Base-by-base conservation (phyloP, 2,888 invertebrate species). In the Chironomus riparius region DNA sequence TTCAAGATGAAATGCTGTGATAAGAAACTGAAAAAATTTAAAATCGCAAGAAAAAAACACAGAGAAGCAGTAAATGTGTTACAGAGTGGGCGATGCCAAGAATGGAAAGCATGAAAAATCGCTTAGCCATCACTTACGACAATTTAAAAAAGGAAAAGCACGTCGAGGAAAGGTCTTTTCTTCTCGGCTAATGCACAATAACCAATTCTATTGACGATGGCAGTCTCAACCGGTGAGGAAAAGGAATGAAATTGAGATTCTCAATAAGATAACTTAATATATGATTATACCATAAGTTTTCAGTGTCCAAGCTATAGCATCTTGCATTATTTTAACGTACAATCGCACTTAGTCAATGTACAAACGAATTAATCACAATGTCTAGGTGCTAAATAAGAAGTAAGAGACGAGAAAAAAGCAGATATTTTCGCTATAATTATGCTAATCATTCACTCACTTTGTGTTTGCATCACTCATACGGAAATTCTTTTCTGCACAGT, bases 261-360 rank as follows among this genome's bases (percentile, higher is more conserved):
- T 65, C 12, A 65, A 65, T 24, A 24, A 65, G 65, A 65, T 65
- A 65, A 65, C 65, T 65, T 24, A 65, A 65, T 65, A 65, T 65
- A 24, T 24, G 24, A 24, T 65, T 65, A 65, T 22, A 24, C 15
- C 56, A 15, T n/a, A n/a, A 65, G 21, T 24, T 21, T 24, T 62
- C 15, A n/a, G 15, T 56, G 56, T 65, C 38, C 38, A 10, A 28
- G 22, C 10, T 38, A 65, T 12, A 10, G 56, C 24, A 65, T 65
- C 18, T 56, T 56, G 56, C 65, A 65, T 65, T 65, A 10, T 62
- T 21, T 22, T 21, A 62, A 62, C 62, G 22, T 21, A 22, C 56
- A n/a, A 13, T 50, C 50, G 56, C 15, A 56, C 56, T 56, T 56
- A 56, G 56, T 56, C 56, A 56, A 18, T 18, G 56, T 56, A 56